A percentile compares a stretch with the other conserved stretches of the same genome.
phyloP scores from a whole-genome alignment of 2,113 vertebrate species.

The Chaetops frenatus region DNA sequence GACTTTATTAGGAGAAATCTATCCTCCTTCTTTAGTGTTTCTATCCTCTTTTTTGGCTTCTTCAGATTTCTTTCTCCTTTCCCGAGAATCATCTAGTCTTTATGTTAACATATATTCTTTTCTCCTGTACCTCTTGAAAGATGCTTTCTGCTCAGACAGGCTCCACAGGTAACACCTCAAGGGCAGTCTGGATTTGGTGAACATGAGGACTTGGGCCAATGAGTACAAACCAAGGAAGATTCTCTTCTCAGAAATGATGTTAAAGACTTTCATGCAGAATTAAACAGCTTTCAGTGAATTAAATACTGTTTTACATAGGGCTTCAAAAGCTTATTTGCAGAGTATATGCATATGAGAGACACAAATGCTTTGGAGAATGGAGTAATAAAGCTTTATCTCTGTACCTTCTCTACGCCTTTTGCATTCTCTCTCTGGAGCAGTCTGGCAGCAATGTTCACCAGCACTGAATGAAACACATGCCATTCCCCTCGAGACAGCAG shows the following conservation, averaged over 20 bases:
- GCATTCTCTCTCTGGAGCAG: background rate
- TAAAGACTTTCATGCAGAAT: background rate
- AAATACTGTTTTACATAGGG: background rate
- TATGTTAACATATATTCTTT: background rate
- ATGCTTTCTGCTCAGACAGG: background rate
- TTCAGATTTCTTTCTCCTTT: background rate
- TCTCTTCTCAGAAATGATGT: background rate
- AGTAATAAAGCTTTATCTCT: background rate
- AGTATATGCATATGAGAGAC: background rate
- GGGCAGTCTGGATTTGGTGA: background rate
- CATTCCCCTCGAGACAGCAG: background rate
- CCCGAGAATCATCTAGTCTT: background rate
- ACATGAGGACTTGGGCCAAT: background rate
- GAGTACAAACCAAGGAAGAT: background rate
- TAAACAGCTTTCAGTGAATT: background rate
- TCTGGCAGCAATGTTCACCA: background rate
- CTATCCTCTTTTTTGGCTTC: background rate
- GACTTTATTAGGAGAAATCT: background rate
- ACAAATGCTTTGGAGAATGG: background rate
- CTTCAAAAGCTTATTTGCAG: background rate
- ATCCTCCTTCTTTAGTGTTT: background rate
- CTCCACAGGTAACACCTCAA: background rate
- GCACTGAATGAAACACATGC: background rate
- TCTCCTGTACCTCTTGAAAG: background rate
- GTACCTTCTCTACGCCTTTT: background rate